Base-by-base conservation (phyloP, 2,113 vertebrate genomes). In the Lipophrys pholis region DNA sequence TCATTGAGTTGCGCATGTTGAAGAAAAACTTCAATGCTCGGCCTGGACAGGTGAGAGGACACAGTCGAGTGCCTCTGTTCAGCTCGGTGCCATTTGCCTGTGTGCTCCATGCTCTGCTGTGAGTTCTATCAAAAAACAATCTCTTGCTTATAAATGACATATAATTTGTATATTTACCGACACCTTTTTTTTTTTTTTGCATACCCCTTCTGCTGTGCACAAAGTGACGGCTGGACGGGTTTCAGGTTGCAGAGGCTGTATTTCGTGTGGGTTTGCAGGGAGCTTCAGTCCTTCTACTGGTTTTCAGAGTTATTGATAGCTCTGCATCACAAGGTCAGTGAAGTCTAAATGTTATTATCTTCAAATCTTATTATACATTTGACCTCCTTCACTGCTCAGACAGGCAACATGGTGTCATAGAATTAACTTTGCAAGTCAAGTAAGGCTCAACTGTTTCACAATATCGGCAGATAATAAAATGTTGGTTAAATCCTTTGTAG, bases 211-310 rank as follows among this genome's bases (percentile, higher is more conserved):
- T 48, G 35, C 15, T 65, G 8, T 9, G 21, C 38, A 16, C 38
- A 16, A 49, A 98, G 97, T 76, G 94, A 98, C 0, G 93, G 88
- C 77, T 98, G 97, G 97, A 91, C 83, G 55, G 82, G 85, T 49
- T 96, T 96, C 92, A 96, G 95, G 76, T 92, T 99, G 74, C 94
- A 94, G 93, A 95, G 98, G 87, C 85, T 99, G 36, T 98, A 99
- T 83, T 98, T 99, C 85, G 92, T 99, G 57, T 99, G 98, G 97
- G 94, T 99, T 36, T 99, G 98, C 94, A 94, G 95, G 89, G 95
- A 99, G 67, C 90, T 98, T 2, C 93, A 93, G 11, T 96, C 96
- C 40, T 99, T 99, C 89, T 91, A 83, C 81, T 99, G 98, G 97
- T 99, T 99, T 89, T 96, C 98, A 72, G 97, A 99, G 77, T 92